Evolutionary conservation across 2,888 invertebrate genomes (phyloP).

Genomic region (Melinaea marsaeus): DNA sequence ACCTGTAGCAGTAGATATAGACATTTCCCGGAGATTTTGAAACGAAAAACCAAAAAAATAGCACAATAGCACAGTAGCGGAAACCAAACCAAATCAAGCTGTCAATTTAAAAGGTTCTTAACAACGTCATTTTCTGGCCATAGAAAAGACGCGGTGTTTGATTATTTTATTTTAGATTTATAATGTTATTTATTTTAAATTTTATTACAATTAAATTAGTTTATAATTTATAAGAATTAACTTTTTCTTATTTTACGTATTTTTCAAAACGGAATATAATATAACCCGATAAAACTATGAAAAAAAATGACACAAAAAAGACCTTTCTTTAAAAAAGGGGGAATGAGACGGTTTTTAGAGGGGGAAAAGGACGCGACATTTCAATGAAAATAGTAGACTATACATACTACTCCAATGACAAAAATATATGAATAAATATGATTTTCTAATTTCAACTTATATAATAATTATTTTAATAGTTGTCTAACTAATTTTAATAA

Average conservation of each 20-base stretch:
- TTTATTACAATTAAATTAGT: slow-evolving; percentile 4
- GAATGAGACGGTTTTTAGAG: slow-evolving; percentile 60
- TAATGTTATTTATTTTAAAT: slow-evolving; percentile 6
- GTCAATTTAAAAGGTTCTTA: slow-evolving; percentile 71
- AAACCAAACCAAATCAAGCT: slow-evolving; percentile 79
- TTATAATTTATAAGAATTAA: slow-evolving; percentile 7
- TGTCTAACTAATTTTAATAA: too few relatives aligned
- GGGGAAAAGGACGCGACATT: slow-evolving; percentile 68
- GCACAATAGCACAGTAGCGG: slow-evolving; percentile 77
- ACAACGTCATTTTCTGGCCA: slow-evolving; percentile 49
- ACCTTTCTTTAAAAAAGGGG: slow-evolving; percentile 59
- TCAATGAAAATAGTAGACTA: slow-evolving; percentile 38
- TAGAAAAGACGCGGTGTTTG: slow-evolving; percentile 29
- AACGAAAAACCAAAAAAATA: slow-evolving; percentile 72
- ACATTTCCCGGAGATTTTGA: slow-evolving; percentile 66
- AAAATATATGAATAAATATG: not conserved
- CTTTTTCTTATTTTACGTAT: slow-evolving; percentile 1
- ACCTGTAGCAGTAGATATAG: slow-evolving; percentile 75
- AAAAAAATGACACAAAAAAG: slow-evolving; percentile 40
- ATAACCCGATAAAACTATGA: slow-evolving; percentile 9
- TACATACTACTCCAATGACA: not conserved
- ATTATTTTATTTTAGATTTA: slow-evolving; percentile 11
- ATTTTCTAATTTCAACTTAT: too few relatives aligned
- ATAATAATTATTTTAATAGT: too few relatives aligned
- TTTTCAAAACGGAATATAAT: slow-evolving; percentile 7